Evolutionary conservation across 1,140 invertebrate species (phyloP).

Genomic region (Drosophila nikananu): DNA sequence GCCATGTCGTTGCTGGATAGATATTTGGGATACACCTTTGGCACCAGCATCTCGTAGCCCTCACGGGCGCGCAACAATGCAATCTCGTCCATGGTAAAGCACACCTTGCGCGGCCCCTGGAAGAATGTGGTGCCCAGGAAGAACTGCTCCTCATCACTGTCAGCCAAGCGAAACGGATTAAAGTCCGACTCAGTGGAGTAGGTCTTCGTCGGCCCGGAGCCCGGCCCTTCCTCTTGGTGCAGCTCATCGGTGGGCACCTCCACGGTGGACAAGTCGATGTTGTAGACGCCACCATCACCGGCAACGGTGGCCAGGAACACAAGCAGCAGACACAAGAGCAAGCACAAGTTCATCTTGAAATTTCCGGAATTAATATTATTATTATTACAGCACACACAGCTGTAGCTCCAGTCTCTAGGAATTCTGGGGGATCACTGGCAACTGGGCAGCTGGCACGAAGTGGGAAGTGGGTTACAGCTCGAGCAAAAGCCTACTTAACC

Average conservation of each 20-base stretch:
- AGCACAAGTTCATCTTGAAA: conserved; percentile 68
- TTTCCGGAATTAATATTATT: background rate
- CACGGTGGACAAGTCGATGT: conserved; percentile 61
- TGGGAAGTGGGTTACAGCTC: background rate
- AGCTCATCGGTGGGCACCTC: conserved; percentile 61
- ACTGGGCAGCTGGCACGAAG: background rate
- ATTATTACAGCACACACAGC: background rate
- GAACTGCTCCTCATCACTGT: background rate
- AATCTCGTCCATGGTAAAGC: conserved; percentile 75
- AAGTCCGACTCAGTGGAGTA: background rate
- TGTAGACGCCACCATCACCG: conserved; percentile 37
- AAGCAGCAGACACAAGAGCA: conserved; percentile 58
- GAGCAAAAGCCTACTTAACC: background rate
- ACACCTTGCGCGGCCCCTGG: conserved; percentile 47
- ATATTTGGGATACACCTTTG: conserved; percentile 47
- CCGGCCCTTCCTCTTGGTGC: conserved; percentile 49
- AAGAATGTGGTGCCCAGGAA: conserved; percentile 82
- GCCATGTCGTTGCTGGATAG: conserved; percentile 36
- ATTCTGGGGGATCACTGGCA: too few relatives aligned
- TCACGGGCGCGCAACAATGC: conserved; percentile 63
- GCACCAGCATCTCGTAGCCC: conserved; percentile 69
- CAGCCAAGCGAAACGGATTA: too few relatives aligned
- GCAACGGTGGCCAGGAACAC: conserved; percentile 49
- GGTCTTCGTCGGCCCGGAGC: conserved; percentile 43
- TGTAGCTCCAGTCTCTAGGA: background rate